Evolutionary conservation across 2,888 invertebrate species (phyloP), one percentile per base, ranked within the genome.

Genomic region (Cartodere bifasciata): DNA sequence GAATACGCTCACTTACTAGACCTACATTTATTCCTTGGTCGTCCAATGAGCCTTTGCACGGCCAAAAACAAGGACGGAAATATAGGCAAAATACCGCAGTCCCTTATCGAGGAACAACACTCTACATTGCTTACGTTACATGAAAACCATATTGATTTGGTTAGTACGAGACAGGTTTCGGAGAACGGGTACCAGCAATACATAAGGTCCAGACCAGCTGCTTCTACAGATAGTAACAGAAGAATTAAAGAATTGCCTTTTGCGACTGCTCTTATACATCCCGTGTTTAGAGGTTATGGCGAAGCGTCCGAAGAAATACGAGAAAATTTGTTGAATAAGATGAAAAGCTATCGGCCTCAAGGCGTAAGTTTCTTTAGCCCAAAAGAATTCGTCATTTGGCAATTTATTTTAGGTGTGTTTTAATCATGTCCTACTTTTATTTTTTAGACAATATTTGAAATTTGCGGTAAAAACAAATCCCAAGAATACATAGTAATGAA

Each of bases 1-100:
- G 98, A 99, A 58, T 67, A 86, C 26, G 79, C 97, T 0, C 91
- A 90, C 58, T 62, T 98, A 4, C 56, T 95, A n/a, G 97, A 98
- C 62, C 65, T 99, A 28, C 88, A 92, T 55, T 65, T 98, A 40
- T 99, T 98, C 60, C 69, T 98, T 29, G 91, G 87, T 20, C 67
- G 75, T 29, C 70, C 81, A 0, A 64, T 94, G 2, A 67, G 70
- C 7, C 60, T 79, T 17, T 49, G 60, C 1, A 55, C 65, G 3
- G 38, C 43, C 9, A 58, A 62, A 20, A 50, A 53, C 23, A 51
- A 50, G 31, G 65, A 70, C 33, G 75, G 73, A 3, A 67, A 75
- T 25, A 70, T 83, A 55, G 98, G 97, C 2, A 65, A 72, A 26
- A 69, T 88, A 44, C 92, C 97, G 1, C 81, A 83, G 38, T 67